phyloP scores from a whole-genome alignment of 2,797 vertebrate species.

The Hoplostethus atlanticus region DNA sequence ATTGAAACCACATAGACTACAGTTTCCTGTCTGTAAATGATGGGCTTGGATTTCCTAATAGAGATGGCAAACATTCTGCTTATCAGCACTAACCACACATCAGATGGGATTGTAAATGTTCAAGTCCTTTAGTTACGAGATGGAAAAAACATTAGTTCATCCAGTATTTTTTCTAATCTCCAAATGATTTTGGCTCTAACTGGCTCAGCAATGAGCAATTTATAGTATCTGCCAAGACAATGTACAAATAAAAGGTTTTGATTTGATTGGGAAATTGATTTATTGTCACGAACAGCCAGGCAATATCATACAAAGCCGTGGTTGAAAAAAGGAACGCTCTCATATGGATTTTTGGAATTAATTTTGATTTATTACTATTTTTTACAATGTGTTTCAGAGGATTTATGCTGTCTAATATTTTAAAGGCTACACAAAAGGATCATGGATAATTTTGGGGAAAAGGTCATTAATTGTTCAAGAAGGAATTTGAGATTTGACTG shows the following conservation, averaged over 20 bases:
- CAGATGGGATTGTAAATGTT: background rate
- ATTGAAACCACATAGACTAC: slow-evolving; percentile 12
- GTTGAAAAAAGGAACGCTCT: background rate
- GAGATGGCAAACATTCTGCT: slow-evolving; percentile 8
- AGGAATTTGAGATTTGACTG: background rate
- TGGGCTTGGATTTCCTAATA: slow-evolving; percentile 14
- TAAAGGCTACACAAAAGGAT: background rate
- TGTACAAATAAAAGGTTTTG: too few species aligned
- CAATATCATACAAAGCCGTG: too few species aligned
- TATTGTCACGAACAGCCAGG: background rate
- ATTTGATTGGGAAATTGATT: background rate
- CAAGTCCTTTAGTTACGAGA: background rate
- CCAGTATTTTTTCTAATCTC: background rate
- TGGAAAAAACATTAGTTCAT: background rate
- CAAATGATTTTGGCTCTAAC: background rate
- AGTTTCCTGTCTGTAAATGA: slow-evolving; percentile 13
- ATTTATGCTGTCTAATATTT: background rate
- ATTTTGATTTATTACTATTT: background rate
- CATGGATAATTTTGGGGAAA: too few species aligned
- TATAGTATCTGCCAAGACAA: too few species aligned
- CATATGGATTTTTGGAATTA: background rate
- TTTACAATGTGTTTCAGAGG: too few species aligned
- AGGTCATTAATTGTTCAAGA: too few species aligned
- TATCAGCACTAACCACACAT: background rate
- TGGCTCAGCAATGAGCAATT: too few species aligned